A percentile compares a stretch with the other conserved stretches of the same genome.
Evolutionary conservation across 2,797 vertebrate species (phyloP).

Genomic region (Oophaga sylvatica): DNA sequence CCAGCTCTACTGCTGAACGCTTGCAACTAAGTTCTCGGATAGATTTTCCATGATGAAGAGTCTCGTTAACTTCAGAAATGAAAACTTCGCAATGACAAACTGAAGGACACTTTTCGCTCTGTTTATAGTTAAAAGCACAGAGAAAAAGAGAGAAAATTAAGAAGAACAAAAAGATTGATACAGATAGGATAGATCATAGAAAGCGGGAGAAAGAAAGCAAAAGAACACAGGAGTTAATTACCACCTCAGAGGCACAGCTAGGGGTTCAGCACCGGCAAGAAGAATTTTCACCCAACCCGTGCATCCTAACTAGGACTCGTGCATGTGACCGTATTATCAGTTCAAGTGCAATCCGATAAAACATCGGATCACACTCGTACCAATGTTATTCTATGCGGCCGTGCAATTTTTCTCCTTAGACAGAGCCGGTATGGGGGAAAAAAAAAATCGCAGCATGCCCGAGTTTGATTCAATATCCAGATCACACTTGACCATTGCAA

Average conservation of each 20-base stretch:
- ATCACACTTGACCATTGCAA: no score
- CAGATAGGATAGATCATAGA: conserved; percentile 18
- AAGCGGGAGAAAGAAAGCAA: conserved; percentile 10
- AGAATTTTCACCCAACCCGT: no score
- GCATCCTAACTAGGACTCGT: no score
- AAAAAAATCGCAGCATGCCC: no score
- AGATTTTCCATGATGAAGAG: conserved; percentile 82
- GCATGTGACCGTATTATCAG: no score
- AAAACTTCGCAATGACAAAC: conserved; percentile 88
- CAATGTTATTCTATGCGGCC: no score
- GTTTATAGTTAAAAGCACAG: conserved; percentile 79
- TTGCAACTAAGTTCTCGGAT: conserved; percentile 75
- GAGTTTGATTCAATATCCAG: no score
- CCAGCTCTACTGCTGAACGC: conserved; percentile 83
- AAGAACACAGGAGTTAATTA: not conserved
- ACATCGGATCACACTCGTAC: no score
- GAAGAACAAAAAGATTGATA: conserved; percentile 40
- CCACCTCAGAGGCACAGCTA: not conserved
- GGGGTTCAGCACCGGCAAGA: no score
- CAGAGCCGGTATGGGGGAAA: no score
- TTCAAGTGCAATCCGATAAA: no score
- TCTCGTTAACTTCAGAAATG: conserved; percentile 87
- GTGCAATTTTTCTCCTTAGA: no score
- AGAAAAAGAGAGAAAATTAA: conserved; percentile 68
- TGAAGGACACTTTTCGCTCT: conserved; percentile 94